Evolutionary conservation across 2,797 vertebrate species (phyloP), one percentile per base, ranked within the genome.

Genomic region (Sitta carolinensis): DNA sequence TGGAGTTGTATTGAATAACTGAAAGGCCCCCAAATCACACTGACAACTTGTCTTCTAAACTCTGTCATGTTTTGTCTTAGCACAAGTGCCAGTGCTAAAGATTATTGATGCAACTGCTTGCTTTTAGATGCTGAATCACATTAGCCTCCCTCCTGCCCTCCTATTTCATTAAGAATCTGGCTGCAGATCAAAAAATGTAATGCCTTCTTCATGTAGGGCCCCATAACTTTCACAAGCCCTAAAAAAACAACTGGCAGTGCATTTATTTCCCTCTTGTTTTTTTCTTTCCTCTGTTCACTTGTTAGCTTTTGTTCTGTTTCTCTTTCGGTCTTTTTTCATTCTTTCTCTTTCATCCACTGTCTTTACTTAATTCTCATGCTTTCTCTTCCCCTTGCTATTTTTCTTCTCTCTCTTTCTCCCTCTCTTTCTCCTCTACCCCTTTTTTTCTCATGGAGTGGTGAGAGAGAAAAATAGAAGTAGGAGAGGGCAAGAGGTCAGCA

Each of bases 81-180:
- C 86, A 57, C 88, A 82, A 95, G 87, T 76, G 95, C 96, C 79
- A 66, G 89, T 94, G 94, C 91, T 97, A 95, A 96, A 96, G 96
- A 97, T 97, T 97, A 97, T 97, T 97, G 96, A 97, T 97, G 94
- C 94, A 95, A 96, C 76, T 78, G 93, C 97, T 97, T 93, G n/a
- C 97, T 97, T 97, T 98, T 96, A 97, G 97, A 96, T 96, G 97
- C 96, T 96, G 96, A 97, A 96, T 97, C 95, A 97, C 97, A 97
- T 97, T 97, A 95, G 95, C 96, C 97, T 97, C 92, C 93, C 93
- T 91, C 89, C 93, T 96, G 95, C 95, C 97, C 96, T 97, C 96
- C 93, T 96, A 97, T 98, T 98, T 98, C 97, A 98, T 98, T 98
- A 98, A 97, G 96, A 97, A 96, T 94, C 98, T 98, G 98, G 98